phyloP scores from a whole-genome alignment of 2,888 invertebrate species.

The Pristionchus fissidentatus region DNA sequence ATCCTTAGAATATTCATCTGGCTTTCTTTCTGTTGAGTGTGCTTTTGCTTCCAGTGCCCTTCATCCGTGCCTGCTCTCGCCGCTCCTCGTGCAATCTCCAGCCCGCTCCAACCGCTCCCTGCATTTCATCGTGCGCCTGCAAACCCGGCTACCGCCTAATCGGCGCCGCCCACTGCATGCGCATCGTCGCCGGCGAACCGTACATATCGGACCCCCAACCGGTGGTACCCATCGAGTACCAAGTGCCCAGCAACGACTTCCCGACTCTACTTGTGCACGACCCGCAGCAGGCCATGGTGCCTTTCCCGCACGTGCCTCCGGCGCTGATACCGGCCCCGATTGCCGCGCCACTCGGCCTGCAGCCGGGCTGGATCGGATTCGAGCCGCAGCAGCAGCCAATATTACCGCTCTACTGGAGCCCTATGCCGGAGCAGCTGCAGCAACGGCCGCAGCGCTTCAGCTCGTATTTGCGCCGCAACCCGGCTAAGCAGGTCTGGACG shows the following conservation, averaged over 20 bases:
- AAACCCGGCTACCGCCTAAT: conserved; percentile 35
- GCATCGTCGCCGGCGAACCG: conserved; percentile 25
- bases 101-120: neutral
- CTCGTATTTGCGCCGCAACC: neutral
- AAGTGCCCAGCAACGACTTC: neutral
- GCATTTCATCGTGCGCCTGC: neutral
- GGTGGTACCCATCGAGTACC: neutral
- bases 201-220: neutral
- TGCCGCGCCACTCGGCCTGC: neutral
- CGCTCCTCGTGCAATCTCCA: neutral
- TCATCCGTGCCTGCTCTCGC: neutral
- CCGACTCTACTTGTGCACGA: neutral
- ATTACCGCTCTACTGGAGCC: neutral
- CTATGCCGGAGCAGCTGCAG: neutral
- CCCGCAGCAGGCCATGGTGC: neutral
- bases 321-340: neutral
- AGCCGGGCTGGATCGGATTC: conserved; percentile 15
- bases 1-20: neutral
- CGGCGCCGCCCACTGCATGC: conserved; percentile 43
- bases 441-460: neutral
- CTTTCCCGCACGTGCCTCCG: conserved; percentile 38
- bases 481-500: neutral
- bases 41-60: neutral
- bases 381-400: neutral
- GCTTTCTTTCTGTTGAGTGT: neutral